Evolutionary conservation across 2,113 vertebrate species (phyloP), one percentile per base, ranked within the genome.

Genomic region (Dipodomys merriami): DNA sequence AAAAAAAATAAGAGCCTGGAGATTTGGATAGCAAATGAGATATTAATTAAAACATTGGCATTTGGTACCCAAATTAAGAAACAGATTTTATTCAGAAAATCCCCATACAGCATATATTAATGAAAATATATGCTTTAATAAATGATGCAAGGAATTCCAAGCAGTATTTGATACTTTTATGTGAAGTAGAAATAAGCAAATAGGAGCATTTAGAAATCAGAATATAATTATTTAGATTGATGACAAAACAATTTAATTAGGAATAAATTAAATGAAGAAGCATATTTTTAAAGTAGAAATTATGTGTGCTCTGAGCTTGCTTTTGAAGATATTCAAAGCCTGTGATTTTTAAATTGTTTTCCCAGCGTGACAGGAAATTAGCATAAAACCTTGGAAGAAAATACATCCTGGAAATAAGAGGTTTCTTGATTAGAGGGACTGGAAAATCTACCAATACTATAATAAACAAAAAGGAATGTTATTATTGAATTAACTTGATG

Each of bases 241-340:
- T 46, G 81, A 88, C 69, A 69, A 88, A 76, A 86, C 67, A 93
- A 27, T 68, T 93, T 94, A 93, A 96, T 86, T 94, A 81, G n/a
- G 76, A 89, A 91, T 85, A 89, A 88, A 89, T 91, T 88, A 88
- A 95, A 94, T 74, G 65, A 89, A 71, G 20, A 94, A 83, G 39
- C 90, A 95, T 88, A 86, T 88, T 92, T 94, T 88, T 64, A 91
- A 76, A 65, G 33, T 91, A 19, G 64, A 91, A 71, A 85, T 85
- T 77, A 65, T 67, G 18, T 90, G 44, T 82, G 60, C 27, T 44
- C 12, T 29, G 57, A 73, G 60, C 23, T 27, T 93, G 39, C 29
- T 5, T 27, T 93, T 86, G 33, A 57, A 79, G 9, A 84, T 44
- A 91, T 53, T n/a, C 33, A 39, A 78, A 86, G 82, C 71, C 25